Percentiles rank a stretch among this genome's conserved stretches.
Evolutionary conservation across 2,797 vertebrate genomes (phyloP).

Genomic region (Agapornis canus): DNA sequence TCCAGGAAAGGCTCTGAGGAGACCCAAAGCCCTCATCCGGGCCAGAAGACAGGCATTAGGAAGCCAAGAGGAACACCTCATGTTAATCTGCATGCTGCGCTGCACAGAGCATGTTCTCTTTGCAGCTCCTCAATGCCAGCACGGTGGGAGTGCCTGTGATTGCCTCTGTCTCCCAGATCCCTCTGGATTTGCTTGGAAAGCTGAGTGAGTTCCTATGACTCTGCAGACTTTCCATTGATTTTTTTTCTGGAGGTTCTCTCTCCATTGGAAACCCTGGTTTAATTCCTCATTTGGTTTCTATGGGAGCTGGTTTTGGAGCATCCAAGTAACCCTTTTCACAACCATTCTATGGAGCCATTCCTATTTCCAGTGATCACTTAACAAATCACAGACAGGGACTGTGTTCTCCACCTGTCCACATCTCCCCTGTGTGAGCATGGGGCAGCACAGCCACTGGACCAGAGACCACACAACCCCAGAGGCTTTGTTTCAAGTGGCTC

Average conservation of each 20-base stretch:
- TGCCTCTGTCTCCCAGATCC: background rate
- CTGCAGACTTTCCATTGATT: background rate
- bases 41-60: background rate
- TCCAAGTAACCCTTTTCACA: background rate
- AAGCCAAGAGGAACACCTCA: background rate
- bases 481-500: background rate
- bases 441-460: background rate
- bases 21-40: background rate
- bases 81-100: background rate
- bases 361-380: background rate
- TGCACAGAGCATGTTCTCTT: background rate
- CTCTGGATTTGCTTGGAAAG: background rate
- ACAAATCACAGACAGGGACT: background rate
- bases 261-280: background rate
- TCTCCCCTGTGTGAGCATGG: accelerated
- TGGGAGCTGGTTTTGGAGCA: background rate
- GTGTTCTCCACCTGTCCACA: background rate
- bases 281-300: background rate
- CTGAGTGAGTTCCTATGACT: background rate
- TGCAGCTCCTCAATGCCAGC: background rate
- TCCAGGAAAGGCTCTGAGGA: background rate
- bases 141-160: background rate
- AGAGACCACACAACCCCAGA: background rate
- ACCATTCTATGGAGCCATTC: background rate
- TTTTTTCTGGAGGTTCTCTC: background rate